Evolutionary conservation across 2,797 vertebrate species (phyloP).

Genomic region (Gymnoscopelus braueri): DNA sequence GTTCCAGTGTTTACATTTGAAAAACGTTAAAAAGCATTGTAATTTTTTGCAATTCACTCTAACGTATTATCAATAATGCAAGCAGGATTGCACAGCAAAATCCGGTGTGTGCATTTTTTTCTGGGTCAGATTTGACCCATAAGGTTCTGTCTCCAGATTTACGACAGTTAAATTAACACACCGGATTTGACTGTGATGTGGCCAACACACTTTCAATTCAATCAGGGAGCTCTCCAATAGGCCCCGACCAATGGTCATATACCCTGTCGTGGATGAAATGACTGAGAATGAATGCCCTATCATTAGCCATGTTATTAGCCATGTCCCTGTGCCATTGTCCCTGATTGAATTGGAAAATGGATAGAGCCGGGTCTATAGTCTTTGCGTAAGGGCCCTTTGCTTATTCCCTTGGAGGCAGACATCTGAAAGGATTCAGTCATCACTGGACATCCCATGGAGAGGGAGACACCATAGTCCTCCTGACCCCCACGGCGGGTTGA

Average conservation of each 20-base stretch:
- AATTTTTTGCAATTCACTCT: not conserved
- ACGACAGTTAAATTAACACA: not conserved
- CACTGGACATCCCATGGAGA: slow-evolving; percentile 19
- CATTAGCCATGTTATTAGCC: not conserved
- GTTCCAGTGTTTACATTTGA: not conserved
- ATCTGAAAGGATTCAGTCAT: slow-evolving; percentile 28
- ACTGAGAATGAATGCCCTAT: not conserved
- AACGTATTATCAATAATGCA: not conserved
- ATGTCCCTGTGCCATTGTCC: slow-evolving; percentile 9
- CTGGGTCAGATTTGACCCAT: too few species aligned
- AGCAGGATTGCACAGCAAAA: too few species aligned
- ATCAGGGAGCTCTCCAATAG: too few species aligned
- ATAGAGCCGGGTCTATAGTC: not conserved
- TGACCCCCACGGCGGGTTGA: slow-evolving; percentile 10
- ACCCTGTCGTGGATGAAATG: not conserved
- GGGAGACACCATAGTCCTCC: slow-evolving; percentile 11
- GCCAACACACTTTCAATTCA: too few species aligned
- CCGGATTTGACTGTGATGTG: not conserved
- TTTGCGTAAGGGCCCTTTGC: not conserved
- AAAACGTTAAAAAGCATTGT: not conserved
- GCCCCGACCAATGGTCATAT: not conserved
- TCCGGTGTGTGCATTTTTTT: too few species aligned
- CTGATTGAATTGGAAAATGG: slow-evolving; percentile 1
- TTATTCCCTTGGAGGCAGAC: slow-evolving; percentile 6
- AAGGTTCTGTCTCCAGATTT: not conserved